A percentile compares a stretch with the other conserved stretches of the same genome.
These are phyloP conservation scores for Neomorphus geoffroyi DNA, from an alignment of 2,797 vertebrate species.

Conservation along the genomic window DNA sequence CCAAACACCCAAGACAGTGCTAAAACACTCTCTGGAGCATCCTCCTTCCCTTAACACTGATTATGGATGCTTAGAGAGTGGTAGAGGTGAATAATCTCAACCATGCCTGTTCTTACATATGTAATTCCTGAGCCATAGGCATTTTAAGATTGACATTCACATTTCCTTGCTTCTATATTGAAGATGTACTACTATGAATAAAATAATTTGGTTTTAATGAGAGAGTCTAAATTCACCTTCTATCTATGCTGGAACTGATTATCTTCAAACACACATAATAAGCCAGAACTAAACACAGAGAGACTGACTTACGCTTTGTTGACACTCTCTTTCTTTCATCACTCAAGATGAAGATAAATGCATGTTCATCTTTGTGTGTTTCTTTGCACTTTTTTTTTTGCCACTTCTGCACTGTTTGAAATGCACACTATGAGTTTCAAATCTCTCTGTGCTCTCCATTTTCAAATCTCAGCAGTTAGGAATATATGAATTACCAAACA, in stretches of 20 bases:
- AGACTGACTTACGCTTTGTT: neutral
- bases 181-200: neutral
- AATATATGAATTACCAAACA: neutral
- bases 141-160: neutral
- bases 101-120: neutral
- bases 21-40: neutral
- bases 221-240: neutral
- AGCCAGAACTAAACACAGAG: neutral
- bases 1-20: neutral
- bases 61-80: neutral
- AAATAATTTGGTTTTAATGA: neutral
- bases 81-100: neutral
- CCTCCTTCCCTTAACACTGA: neutral
- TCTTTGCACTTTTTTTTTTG: neutral
- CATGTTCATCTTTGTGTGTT: neutral
- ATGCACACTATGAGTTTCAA: neutral
- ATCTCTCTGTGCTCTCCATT: neutral
- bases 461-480: neutral
- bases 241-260: neutral
- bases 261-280: conserved; percentile 16
- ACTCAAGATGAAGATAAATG: neutral
- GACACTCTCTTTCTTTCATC: neutral
- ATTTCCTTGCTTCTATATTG: neutral
- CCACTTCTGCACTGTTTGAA: neutral
- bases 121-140: neutral